phyloP scores from a whole-genome alignment of 2,113 vertebrate species.

The Oncorhynchus clarkii region DNA sequence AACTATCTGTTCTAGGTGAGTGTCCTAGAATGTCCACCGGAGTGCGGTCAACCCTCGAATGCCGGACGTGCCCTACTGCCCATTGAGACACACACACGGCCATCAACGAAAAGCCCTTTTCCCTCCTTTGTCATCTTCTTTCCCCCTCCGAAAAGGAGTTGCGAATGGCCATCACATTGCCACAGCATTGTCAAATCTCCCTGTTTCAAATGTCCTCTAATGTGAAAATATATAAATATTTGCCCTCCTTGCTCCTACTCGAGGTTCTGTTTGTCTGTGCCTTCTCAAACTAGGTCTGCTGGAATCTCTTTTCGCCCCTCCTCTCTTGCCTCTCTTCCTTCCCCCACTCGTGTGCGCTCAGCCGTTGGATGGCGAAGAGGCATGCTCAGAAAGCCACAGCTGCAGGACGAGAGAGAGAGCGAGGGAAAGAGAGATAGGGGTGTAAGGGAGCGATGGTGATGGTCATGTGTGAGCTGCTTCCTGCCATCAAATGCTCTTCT shows the following conservation, averaged over 20 bases:
- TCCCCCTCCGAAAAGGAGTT: too few species aligned
- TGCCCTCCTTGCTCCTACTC: constrained; percentile 12
- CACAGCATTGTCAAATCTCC: background rate
- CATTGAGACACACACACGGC: too few species aligned
- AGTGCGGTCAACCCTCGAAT: too few species aligned
- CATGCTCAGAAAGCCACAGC: constrained; percentile 16
- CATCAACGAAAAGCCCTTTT: too few species aligned
- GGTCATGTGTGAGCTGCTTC: background rate
- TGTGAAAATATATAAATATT: background rate
- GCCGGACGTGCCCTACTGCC: too few species aligned
- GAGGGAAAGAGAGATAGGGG: background rate
- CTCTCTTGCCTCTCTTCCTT: background rate
- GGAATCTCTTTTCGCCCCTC: background rate
- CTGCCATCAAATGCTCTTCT: background rate
- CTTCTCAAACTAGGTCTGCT: background rate
- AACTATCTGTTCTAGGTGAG: too few species aligned
- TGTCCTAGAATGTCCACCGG: too few species aligned
- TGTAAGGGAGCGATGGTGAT: too few species aligned
- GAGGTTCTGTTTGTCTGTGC: background rate
- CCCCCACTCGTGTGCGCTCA: constrained; percentile 25
- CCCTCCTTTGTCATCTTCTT: too few species aligned
- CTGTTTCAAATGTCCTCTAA: background rate
- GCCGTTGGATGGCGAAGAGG: constrained; percentile 22
- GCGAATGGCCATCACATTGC: too few species aligned
- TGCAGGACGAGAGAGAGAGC: constrained; percentile 6